Percentiles rank a stretch among this genome's conserved stretches.
phyloP scores from a whole-genome alignment of 1,140 invertebrate genomes.

The Theocolax elegans region DNA sequence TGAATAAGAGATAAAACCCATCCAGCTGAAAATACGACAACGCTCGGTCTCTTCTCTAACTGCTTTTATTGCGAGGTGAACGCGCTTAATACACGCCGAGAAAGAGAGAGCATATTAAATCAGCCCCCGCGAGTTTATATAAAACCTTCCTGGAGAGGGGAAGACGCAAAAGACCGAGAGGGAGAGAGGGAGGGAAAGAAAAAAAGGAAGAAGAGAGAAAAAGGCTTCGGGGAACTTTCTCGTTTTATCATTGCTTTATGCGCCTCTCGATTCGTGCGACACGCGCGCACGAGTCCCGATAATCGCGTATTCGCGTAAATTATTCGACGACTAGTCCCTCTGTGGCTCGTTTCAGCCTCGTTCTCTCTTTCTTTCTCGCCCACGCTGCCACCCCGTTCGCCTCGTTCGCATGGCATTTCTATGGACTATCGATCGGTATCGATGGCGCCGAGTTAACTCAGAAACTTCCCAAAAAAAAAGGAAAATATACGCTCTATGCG shows the following conservation, averaged over 20 bases:
- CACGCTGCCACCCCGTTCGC: slow-evolving; percentile 35
- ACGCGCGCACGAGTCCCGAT: not conserved
- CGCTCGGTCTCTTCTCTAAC: not conserved
- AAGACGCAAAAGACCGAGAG: no score
- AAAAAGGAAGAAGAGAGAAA: not conserved
- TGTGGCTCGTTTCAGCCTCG: not conserved
- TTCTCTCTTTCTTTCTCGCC: not conserved
- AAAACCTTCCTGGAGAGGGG: no score
- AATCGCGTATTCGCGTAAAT: slow-evolving; percentile 22
- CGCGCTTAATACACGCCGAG: not conserved
- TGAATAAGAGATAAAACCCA: slow-evolving; percentile 24
- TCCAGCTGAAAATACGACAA: not conserved
- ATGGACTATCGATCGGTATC: slow-evolving; percentile 51
- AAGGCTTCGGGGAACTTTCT: not conserved
- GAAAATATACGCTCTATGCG: no score
- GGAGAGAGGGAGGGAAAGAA: no score
- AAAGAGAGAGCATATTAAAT: slow-evolving; percentile 16
- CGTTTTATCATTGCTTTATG: not conserved
- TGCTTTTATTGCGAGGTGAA: not conserved
- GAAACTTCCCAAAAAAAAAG: no score
- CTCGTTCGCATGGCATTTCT: slow-evolving; percentile 32
- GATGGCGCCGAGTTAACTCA: slow-evolving; percentile 39
- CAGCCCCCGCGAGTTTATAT: not conserved
- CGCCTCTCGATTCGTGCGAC: not conserved
- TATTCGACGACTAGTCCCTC: not conserved